phyloP scores from a whole-genome alignment of 2,113 vertebrate genomes.

The Gallinago media region DNA sequence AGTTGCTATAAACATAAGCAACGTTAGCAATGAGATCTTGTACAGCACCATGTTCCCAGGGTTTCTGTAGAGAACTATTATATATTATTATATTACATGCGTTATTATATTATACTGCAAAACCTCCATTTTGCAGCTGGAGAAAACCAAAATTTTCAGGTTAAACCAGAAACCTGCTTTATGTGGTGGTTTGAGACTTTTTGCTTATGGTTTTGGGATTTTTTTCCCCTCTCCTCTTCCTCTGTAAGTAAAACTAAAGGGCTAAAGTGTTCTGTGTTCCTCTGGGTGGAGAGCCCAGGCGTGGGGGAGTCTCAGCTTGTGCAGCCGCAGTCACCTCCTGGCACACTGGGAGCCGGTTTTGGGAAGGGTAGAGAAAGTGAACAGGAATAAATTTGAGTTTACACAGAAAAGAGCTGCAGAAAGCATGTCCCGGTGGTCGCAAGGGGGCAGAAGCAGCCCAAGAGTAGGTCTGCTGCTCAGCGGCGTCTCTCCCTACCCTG shows the following conservation, averaged over 20 bases:
- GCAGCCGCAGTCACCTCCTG: neutral
- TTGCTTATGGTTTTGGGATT: too few relatives aligned
- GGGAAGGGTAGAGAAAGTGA: neutral
- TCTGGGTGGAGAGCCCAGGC: neutral
- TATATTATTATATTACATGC: neutral
- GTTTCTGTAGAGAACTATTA: neutral
- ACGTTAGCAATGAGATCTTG: neutral
- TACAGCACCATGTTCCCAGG: neutral
- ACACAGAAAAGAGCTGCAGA: neutral
- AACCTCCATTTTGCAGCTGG: neutral
- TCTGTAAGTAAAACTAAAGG: neutral
- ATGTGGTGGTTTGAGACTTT: accelerated
- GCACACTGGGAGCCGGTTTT: neutral
- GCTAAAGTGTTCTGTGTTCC: neutral
- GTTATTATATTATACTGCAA: neutral
- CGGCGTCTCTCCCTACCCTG: neutral
- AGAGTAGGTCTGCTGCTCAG: neutral
- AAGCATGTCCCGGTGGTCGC: neutral
- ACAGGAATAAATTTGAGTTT: neutral
- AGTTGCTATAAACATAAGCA: neutral
- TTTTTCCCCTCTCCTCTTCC: accelerated
- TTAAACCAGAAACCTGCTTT: neutral
- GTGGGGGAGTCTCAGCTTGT: accelerated
- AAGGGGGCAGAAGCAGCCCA: slow-evolving; percentile 56
- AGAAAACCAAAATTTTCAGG: neutral